Evolutionary conservation across 2,113 vertebrate genomes (phyloP).

Genomic region (Gulo gulo): DNA sequence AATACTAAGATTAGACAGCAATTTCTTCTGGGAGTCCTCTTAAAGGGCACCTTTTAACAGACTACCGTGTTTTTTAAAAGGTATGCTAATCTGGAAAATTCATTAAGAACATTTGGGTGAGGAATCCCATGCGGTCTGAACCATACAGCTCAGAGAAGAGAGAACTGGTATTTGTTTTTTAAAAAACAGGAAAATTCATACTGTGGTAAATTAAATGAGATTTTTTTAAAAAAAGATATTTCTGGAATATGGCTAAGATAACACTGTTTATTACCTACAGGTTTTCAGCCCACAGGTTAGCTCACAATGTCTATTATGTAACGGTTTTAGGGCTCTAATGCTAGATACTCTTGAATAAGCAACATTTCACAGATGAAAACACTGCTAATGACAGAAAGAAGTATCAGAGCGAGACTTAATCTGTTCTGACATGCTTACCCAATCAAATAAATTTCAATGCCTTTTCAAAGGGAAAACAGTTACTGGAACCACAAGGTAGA

Average conservation of each 20-base stretch:
- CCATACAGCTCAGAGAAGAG: neutral
- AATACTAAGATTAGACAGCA: neutral
- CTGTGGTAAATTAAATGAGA: neutral
- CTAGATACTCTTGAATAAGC: neutral
- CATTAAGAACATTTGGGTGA: neutral
- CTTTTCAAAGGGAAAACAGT: neutral
- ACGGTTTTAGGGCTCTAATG: neutral
- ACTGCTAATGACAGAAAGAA: neutral
- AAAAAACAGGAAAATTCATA: neutral
- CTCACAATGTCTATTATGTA: neutral
- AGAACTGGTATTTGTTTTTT: neutral
- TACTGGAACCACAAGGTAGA: neutral
- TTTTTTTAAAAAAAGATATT: neutral
- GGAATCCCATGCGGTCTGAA: neutral
- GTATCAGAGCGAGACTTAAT: neutral
- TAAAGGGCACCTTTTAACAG: neutral
- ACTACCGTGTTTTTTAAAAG: neutral
- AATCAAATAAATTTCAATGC: neutral
- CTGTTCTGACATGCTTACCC: neutral
- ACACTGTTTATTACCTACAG: neutral
- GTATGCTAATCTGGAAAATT: neutral
- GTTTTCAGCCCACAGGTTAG: neutral
- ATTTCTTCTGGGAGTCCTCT: neutral
- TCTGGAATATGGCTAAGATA: neutral
- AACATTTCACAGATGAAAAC: neutral